Percentiles rank a stretch among this genome's conserved stretches.
These are phyloP conservation scores for Lutjanus erythropterus DNA, from an alignment of 2,113 vertebrate species.

Conservation along the genomic window DNA sequence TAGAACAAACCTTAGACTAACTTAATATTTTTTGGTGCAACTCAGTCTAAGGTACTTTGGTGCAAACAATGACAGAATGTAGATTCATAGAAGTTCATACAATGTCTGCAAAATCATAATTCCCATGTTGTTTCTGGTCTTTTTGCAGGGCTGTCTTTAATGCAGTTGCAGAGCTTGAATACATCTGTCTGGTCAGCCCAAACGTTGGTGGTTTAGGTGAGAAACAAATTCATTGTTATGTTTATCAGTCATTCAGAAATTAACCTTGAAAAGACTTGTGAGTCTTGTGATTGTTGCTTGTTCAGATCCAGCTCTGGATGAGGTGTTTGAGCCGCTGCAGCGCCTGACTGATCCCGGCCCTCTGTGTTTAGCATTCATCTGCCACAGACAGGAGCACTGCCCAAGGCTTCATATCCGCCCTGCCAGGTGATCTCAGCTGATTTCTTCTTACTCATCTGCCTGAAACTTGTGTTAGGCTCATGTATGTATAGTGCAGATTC, in stretches of 20 bases:
- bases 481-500: background rate
- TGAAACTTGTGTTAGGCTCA: background rate
- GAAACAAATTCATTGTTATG: background rate
- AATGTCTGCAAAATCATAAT: background rate
- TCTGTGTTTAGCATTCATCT: constrained; percentile 79
- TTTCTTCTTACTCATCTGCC: background rate
- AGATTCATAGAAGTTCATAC: background rate
- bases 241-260: background rate
- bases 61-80: background rate
- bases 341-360: background rate
- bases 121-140: background rate
- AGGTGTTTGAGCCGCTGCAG: constrained; percentile 85
- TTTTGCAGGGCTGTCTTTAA: constrained; percentile 87
- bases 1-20: too few relatives aligned
- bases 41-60: background rate
- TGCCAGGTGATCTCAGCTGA: constrained; percentile 85
- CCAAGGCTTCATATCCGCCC: constrained; percentile 85
- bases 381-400: constrained; percentile 82
- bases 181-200: constrained; percentile 88
- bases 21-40: background rate
- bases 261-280: background rate
- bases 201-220: constrained; percentile 84
- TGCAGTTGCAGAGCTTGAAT: constrained; percentile 87
- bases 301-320: constrained; percentile 81
- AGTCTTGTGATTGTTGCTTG: background rate